A percentile compares a stretch with the other conserved stretches of the same genome.
These are phyloP conservation scores for Zosterops japonicus DNA, from an alignment of 2,113 vertebrate species.

Conservation along the genomic window DNA sequence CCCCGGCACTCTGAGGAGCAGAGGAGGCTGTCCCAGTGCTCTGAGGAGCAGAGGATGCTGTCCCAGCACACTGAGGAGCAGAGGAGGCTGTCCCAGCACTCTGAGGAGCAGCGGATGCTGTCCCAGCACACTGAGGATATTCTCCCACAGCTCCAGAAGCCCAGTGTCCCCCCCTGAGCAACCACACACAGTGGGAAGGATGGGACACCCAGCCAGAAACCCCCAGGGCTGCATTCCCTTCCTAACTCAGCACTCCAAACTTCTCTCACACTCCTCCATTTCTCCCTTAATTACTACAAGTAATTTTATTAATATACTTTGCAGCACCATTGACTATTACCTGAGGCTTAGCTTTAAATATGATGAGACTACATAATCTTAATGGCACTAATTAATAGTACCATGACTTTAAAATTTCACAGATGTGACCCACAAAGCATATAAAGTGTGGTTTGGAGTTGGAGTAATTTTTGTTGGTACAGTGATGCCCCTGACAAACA, in stretches of 20 bases:
- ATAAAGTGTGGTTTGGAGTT: background rate
- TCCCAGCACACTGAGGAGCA: background rate
- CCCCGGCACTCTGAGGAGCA: background rate
- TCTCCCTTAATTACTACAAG: conserved; percentile 73
- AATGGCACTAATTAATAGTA: conserved; percentile 65
- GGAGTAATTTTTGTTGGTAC: background rate
- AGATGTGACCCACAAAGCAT: background rate
- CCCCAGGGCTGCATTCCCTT: background rate
- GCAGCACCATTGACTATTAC: conserved; percentile 75
- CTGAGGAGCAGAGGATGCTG: background rate
- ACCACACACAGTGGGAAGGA: background rate
- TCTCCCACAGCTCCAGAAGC: background rate
- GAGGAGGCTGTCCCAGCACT: background rate
- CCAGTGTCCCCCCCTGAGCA: background rate
- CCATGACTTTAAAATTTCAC: conserved; percentile 25
- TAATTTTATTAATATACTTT: conserved; percentile 79
- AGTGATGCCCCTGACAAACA: background rate
- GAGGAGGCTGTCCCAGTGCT: background rate
- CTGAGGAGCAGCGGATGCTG: background rate
- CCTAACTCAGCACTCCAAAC: conserved; percentile 31
- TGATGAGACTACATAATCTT: conserved; percentile 69
- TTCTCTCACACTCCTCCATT: conserved; percentile 39
- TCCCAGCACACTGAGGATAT: background rate
- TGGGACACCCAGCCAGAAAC: background rate
- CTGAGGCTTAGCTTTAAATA: conserved; percentile 75